Evolutionary conservation across 2,888 invertebrate genomes (phyloP).

Genomic region (Luperina nickerlii): DNA sequence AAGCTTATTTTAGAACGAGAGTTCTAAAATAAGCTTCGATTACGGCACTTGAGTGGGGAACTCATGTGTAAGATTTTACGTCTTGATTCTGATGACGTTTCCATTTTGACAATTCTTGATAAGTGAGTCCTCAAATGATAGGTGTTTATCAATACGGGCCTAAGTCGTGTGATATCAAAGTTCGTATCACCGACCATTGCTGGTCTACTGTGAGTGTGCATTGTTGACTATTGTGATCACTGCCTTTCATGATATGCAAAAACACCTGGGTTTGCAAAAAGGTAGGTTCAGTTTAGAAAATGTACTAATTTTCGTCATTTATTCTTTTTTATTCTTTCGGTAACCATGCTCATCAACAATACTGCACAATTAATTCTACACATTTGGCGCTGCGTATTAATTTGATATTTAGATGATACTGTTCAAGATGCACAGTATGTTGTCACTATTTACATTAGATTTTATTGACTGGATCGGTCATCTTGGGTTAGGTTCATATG

Average conservation of each 20-base stretch:
- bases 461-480: not conserved
- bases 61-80: constrained; percentile 1
- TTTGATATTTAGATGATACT: not conserved
- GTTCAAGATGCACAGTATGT: not conserved
- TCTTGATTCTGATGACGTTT: constrained; percentile 26
- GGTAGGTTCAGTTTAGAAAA: constrained; percentile 19
- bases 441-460: not conserved
- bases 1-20: no score
- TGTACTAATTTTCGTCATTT: not conserved
- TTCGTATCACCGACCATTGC: constrained; percentile 19
- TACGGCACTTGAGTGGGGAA: no score
- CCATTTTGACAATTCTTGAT: constrained; percentile 31
- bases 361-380: not conserved
- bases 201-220: constrained; percentile 20
- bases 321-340: not conserved
- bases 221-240: constrained; percentile 10
- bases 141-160: constrained; percentile 34
- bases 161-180: constrained; percentile 29
- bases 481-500: not conserved
- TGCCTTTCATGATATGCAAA: constrained; percentile 17
- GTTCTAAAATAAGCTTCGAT: no score
- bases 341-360: not conserved
- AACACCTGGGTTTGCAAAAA: constrained; percentile 17
- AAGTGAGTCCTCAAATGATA: constrained; percentile 34
- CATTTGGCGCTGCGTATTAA: not conserved